phyloP scores from a whole-genome alignment of 2,113 vertebrate genomes.

The Phaethon lepturus region DNA sequence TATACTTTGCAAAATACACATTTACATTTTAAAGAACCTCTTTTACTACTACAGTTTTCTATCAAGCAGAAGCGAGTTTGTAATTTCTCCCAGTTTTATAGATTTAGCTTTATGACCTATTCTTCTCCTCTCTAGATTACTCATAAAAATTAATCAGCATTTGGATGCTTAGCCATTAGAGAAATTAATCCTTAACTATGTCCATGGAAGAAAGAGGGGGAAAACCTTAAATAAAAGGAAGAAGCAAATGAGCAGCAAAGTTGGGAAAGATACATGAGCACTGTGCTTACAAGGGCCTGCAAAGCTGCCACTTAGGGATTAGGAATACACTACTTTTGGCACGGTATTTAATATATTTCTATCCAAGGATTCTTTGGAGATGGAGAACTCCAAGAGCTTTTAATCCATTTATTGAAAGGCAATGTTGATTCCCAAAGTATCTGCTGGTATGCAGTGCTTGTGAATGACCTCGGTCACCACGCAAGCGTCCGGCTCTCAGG shows the following conservation, averaged over 20 bases:
- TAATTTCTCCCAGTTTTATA: not conserved
- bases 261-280: not conserved
- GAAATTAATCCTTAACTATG: not conserved
- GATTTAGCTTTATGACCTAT: not conserved
- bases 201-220: not conserved
- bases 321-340: not conserved
- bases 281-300: not conserved
- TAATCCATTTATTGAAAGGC: not conserved
- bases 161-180: not conserved
- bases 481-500: rapidly evolving
- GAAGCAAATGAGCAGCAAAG: not conserved
- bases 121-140: not conserved
- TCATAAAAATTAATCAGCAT: not conserved
- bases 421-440: rapidly evolving
- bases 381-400: not conserved
- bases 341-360: not conserved
- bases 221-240: not conserved
- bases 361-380: not conserved
- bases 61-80: not conserved
- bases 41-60: not conserved
- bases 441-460: not conserved
- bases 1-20: not conserved
- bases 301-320: not conserved
- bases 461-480: not conserved
- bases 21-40: not conserved